phyloP scores from a whole-genome alignment of 1,140 invertebrate species.

The Hypsibius dujardini region DNA sequence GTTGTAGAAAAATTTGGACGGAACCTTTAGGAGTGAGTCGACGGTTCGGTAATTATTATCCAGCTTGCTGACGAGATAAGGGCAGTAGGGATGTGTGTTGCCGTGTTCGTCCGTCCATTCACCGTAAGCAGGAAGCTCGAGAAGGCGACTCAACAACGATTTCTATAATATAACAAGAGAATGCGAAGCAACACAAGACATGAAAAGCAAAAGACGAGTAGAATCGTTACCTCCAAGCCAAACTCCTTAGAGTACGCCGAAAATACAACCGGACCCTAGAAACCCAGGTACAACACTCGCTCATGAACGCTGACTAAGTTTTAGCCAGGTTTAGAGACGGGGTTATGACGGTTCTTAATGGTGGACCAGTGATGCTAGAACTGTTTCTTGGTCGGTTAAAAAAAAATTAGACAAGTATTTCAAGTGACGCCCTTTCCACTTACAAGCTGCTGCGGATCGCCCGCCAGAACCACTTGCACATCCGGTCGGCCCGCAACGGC shows the following conservation, averaged over 20 bases:
- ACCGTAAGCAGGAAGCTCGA: neutral
- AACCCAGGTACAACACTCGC: neutral
- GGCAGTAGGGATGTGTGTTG: too few species aligned
- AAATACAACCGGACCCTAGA: neutral
- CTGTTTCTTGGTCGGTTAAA: constrained; percentile 43
- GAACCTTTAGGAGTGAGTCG: constrained; percentile 50
- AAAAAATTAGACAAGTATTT: constrained; percentile 60
- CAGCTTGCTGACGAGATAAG: constrained; percentile 34
- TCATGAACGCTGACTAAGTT: neutral
- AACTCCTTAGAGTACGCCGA: neutral
- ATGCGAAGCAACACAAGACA: constrained; percentile 12
- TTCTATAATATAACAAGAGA: neutral
- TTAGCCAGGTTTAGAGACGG: neutral
- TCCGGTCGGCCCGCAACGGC: constrained; percentile 31
- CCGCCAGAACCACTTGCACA: constrained; percentile 52
- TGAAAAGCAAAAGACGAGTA: constrained; percentile 14
- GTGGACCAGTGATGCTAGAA: constrained; percentile 38
- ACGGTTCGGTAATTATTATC: constrained; percentile 49
- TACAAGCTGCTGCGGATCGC: constrained; percentile 76
- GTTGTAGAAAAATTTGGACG: constrained; percentile 66
- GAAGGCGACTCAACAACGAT: neutral
- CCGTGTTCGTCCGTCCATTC: too few species aligned
- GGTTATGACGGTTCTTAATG: neutral
- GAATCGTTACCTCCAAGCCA: neutral
- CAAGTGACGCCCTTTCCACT: too few species aligned